Conservation (phyloP, 2,888 invertebrate species). For the Graphium colonna region DNA sequence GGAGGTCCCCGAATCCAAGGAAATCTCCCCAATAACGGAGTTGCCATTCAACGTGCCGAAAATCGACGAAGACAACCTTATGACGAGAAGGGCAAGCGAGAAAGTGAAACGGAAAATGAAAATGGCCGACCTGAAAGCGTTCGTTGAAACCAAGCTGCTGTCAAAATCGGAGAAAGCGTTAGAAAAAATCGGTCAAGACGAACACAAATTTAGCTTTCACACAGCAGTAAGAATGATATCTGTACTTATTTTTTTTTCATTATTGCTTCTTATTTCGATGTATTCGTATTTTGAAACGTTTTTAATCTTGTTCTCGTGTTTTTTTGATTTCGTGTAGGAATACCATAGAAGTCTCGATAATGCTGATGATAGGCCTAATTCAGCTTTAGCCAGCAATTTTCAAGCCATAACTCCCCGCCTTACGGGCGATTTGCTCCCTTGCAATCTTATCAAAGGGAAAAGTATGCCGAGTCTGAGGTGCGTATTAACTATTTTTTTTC, state of each 20-base stretch:
- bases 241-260: conserved; percentile 58
- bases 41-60: conserved; percentile 54
- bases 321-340: conserved; percentile 77
- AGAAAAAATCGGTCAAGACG: conserved; percentile 92
- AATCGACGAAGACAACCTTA: conserved; percentile 60
- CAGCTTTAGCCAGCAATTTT: conserved; percentile 84
- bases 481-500: conserved; percentile 36
- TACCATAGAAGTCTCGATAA: conserved; percentile 91
- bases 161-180: conserved; percentile 95
- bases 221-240: conserved; percentile 82
- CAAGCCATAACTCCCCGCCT: conserved; percentile 76
- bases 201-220: conserved; percentile 80
- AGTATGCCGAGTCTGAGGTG: conserved; percentile 98
- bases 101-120: conserved; percentile 92
- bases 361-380: conserved; percentile 87
- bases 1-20: conserved; percentile 87
- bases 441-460: conserved; percentile 93
- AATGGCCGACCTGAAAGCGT: conserved; percentile 94
- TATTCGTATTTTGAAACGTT: background rate
- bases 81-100: conserved; percentile 86
- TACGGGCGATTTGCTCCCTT: conserved; percentile 72
- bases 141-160: conserved; percentile 93
- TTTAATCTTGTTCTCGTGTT: conserved; percentile 10
- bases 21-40: conserved; percentile 83
- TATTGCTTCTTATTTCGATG: background rate